Conservation (phyloP, 2,888 invertebrate genomes). For the Halocaridina rubra region DNA sequence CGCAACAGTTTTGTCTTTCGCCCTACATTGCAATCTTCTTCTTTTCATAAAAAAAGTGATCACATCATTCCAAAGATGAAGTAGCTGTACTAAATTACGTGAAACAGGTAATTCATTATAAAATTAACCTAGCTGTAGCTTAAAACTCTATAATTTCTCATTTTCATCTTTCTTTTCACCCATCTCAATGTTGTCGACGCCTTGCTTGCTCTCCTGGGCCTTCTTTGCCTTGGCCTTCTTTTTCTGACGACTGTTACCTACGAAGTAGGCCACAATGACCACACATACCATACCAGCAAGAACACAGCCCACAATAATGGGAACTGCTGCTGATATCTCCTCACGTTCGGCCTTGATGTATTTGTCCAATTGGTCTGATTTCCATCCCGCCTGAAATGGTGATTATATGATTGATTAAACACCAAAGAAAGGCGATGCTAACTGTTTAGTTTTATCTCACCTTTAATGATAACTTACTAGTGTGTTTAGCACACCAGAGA, state of each 20-base stretch:
- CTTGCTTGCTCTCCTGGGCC: background rate
- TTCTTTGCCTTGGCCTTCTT: constrained; percentile 26
- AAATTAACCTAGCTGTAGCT: background rate
- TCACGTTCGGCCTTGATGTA: constrained; percentile 10
- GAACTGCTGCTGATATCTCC: constrained; percentile 60
- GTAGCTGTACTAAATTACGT: background rate
- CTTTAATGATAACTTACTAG: no score
- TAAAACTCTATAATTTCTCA: background rate
- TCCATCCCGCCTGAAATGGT: constrained; percentile 7
- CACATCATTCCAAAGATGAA: no score
- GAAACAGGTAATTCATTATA: background rate
- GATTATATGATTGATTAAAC: no score
- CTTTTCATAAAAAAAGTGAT: no score
- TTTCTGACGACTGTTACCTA: constrained; percentile 54
- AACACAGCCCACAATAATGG: constrained; percentile 64
- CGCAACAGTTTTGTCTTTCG: no score
- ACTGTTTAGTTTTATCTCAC: background rate
- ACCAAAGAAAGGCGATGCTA: background rate
- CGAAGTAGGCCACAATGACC: constrained; percentile 64
- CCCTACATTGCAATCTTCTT: no score
- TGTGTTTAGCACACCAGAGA: no score
- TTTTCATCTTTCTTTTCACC: background rate
- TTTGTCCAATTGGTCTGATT: background rate
- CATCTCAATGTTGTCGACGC: background rate
- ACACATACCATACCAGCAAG: constrained; percentile 63